Conservation (phyloP, 2,888 invertebrate genomes). For the Oegoconia quadripuncta region DNA sequence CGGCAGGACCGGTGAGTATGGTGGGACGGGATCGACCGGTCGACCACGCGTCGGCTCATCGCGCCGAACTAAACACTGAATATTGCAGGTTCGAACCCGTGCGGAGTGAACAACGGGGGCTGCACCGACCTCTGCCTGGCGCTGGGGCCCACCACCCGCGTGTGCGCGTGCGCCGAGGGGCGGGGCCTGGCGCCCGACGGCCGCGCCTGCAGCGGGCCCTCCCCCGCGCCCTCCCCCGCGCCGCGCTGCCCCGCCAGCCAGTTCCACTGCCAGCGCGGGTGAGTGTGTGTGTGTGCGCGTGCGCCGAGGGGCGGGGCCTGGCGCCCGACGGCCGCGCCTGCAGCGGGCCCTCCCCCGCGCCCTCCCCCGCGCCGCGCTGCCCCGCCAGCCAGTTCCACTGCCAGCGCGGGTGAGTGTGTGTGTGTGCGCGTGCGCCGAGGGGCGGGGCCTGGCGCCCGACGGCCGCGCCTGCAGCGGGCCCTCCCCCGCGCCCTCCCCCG, state of each 20-base stretch:
- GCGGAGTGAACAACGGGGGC: slow-evolving; percentile 55
- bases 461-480: too few species aligned
- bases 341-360: too few species aligned
- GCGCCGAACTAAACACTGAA: too few species aligned
- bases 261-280: slow-evolving; percentile 78
- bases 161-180: slow-evolving; percentile 78
- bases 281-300: slow-evolving; percentile 5
- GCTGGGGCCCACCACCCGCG: slow-evolving; percentile 77
- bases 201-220: too few species aligned
- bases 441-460: too few species aligned
- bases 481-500: too few species aligned
- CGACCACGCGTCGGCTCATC: too few species aligned
- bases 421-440: too few species aligned
- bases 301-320: too few species aligned
- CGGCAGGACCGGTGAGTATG: slow-evolving; percentile 70
- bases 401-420: slow-evolving; percentile 44
- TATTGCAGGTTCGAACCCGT: slow-evolving; percentile 46
- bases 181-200: slow-evolving; percentile 22
- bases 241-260: slow-evolving; percentile 49
- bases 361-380: slow-evolving; percentile 44
- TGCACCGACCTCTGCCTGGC: slow-evolving; percentile 88
- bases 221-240: too few species aligned
- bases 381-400: slow-evolving; percentile 76
- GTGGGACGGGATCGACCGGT: too few species aligned
- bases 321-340: too few species aligned